Evolutionary conservation across 2,888 invertebrate genomes (phyloP).

Genomic region (Margaritifera margaritifera): DNA sequence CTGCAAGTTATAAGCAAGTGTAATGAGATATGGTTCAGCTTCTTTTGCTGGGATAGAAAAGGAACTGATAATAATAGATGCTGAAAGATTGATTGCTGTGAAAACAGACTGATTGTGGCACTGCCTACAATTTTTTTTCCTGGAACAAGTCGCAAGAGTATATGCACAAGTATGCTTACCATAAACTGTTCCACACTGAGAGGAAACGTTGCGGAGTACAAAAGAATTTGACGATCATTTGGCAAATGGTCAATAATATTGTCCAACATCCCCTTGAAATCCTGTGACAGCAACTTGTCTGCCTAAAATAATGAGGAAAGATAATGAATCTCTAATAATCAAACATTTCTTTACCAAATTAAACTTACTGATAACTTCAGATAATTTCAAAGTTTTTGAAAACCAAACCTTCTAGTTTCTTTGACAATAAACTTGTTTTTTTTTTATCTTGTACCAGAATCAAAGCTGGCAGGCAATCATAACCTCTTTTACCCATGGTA

Average conservation of each 20-base stretch:
- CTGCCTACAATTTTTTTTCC: too few species aligned
- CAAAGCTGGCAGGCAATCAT: too few species aligned
- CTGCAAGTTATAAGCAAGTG: too few species aligned
- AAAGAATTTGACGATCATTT: constrained; percentile 94
- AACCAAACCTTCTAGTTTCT: neutral
- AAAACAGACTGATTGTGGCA: too few species aligned
- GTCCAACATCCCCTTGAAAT: constrained; percentile 99
- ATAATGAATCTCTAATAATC: neutral
- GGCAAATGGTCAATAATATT: constrained; percentile 95
- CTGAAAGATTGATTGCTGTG: too few species aligned
- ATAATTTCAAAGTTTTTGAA: neutral
- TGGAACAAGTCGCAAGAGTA: too few species aligned
- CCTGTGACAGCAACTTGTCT: constrained; percentile 98
- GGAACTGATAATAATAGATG: neutral
- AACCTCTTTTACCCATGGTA: too few species aligned
- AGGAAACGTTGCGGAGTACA: constrained; percentile 99
- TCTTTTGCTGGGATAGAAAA: too few species aligned
- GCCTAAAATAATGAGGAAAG: constrained; percentile 76
- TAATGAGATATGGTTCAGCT: too few species aligned
- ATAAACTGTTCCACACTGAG: constrained; percentile 98
- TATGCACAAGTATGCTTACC: constrained; percentile 73
- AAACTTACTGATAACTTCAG: neutral
- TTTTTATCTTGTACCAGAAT: too few species aligned
- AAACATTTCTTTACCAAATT: neutral
- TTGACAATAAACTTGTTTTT: neutral